Base-by-base conservation (phyloP, 2,888 invertebrate genomes). In the Polyommatus icarus region DNA sequence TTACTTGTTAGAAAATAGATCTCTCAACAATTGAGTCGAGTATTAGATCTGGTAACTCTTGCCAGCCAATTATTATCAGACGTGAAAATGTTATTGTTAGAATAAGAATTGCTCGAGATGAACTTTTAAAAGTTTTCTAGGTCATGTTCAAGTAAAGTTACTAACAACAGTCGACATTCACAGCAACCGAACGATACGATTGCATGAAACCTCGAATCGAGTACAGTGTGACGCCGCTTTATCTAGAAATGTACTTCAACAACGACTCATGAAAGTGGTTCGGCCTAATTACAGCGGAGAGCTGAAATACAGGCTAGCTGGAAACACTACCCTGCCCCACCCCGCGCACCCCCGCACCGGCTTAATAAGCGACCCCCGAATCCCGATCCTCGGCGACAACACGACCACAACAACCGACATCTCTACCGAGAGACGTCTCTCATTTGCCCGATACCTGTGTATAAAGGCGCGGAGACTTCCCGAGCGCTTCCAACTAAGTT, bases 231-330 rank as follows among this genome's bases (percentile, higher is more conserved):
- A 59, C 59, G n/a, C 7, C n/a, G 61, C 24, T 61, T 67, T 67
- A 29, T 67, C 15, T 67, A 29, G 29, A 67, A 32, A 67, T 67
- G 29, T 67, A 67, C 29, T 67, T 67, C 29, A 29, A 29, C 29
- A 67, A 24, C 8, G 6, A 24, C 10, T 29, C 29, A 67, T 32
- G 67, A 67, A 61, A 67, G 67, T 67, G 29, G 15, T 32, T 18
- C 29, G 67, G 67, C 29, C 67, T 67, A 67, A 67, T 67, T 67
- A 67, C 67, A 67, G 29, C 67, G 67, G 67, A 29, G 29, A 67
- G 29, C 67, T 67, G 29, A 29, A 67, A 67, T 67, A 67, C 67
- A 67, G 67, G 67, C 67, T 29, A 18, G 18, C 67, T 67, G 67
- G 32, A 67, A 67, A 67, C 67, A 54, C 54, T 54, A 54, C 12